Conservation (phyloP, 2,113 vertebrate species). For the Thamnophis sirtalis region DNA sequence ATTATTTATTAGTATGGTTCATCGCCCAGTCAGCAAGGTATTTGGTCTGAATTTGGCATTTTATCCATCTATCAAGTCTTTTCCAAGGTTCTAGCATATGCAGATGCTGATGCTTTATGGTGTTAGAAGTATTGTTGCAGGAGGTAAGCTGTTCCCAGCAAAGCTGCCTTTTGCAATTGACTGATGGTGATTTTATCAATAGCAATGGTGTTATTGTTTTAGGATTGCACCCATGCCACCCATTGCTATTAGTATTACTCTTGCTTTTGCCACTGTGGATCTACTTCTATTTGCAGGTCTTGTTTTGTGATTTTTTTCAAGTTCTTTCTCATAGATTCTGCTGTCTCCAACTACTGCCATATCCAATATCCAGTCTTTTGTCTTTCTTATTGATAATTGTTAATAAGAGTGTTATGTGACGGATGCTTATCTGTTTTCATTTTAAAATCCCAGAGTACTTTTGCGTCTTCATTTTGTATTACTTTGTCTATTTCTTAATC, state of each 20-base stretch:
- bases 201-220: background rate
- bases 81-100: background rate
- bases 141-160: background rate
- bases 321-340: no score
- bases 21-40: background rate
- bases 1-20: background rate
- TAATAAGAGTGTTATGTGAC: background rate
- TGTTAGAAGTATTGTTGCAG: background rate
- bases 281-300: background rate
- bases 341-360: background rate
- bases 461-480: background rate
- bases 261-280: background rate
- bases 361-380: background rate
- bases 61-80: background rate
- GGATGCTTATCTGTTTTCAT: background rate
- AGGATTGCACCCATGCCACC: background rate
- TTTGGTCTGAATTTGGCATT: background rate
- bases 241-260: background rate
- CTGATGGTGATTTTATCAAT: background rate
- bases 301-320: background rate
- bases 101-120: background rate
- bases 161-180: background rate
- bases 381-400: background rate
- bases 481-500: background rate
- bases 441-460: background rate